Conservation (phyloP, 2,797 vertebrate genomes). For the Enteromius fasciolatus region DNA sequence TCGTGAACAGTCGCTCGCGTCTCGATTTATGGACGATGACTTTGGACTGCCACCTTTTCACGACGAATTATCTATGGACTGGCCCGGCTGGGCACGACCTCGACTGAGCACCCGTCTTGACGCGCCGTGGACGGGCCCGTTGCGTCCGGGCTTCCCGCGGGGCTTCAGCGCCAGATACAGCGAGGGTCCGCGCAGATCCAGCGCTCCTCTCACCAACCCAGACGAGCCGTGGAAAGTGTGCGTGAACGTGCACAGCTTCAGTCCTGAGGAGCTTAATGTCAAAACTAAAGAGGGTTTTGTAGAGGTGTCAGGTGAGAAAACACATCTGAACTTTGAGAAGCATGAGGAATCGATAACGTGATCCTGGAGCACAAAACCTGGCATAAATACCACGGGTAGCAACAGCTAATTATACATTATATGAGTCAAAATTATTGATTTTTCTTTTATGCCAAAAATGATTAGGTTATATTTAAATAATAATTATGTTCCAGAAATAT, state of each 20-base stretch:
- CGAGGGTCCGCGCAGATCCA: conserved; percentile 77
- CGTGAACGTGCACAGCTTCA: conserved; percentile 98
- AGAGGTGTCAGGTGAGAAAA: conserved; percentile 93
- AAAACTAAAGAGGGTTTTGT: conserved; percentile 96
- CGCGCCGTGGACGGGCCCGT: conserved; percentile 82
- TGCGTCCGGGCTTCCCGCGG: conserved; percentile 83
- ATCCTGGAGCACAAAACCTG: neutral
- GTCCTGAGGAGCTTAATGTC: conserved; percentile 89
- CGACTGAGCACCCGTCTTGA: conserved; percentile 81
- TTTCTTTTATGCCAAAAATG: neutral
- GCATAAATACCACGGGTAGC: neutral
- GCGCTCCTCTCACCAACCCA: conserved; percentile 75
- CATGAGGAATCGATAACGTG: neutral
- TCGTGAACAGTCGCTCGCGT: conserved; percentile 83
- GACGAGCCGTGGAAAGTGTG: conserved; percentile 98
- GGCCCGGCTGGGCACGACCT: conserved; percentile 93
- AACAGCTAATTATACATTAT: neutral
- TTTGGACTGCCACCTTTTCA: conserved; percentile 91
- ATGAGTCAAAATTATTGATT: neutral
- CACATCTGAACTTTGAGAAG: neutral
- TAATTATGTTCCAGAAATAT: too few species aligned
- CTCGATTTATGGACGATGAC: conserved; percentile 92
- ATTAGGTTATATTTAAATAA: too few species aligned
- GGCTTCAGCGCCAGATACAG: conserved; percentile 79
- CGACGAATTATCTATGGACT: conserved; percentile 89